Evolutionary conservation across 2,113 vertebrate species (phyloP).

Genomic region (Drymodes brunneopygia): DNA sequence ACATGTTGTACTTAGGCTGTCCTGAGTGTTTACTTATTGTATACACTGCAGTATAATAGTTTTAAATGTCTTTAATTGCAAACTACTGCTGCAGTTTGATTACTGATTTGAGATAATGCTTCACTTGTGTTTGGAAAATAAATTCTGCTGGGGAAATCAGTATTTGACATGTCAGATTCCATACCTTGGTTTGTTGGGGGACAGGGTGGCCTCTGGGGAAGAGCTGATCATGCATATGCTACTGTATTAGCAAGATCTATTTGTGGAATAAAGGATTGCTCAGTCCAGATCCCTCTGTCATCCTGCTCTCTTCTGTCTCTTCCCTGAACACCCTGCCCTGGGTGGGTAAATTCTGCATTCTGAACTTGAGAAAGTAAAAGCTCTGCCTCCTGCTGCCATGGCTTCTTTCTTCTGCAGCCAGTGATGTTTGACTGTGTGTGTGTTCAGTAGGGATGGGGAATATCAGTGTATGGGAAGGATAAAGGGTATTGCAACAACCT

Average conservation of each 20-base stretch:
- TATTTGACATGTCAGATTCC: constrained; percentile 3
- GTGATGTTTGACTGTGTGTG: neutral
- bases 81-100: neutral
- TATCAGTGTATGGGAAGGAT: neutral
- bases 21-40: neutral
- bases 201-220: neutral
- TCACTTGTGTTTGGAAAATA: neutral
- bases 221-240: neutral
- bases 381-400: neutral
- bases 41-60: neutral
- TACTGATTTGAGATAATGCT: constrained; percentile 1
- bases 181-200: neutral
- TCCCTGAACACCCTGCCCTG: neutral
- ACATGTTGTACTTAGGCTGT: neutral
- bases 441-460: neutral
- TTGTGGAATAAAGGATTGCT: neutral
- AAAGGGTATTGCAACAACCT: neutral
- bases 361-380: neutral
- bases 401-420: neutral
- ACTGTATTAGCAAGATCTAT: neutral
- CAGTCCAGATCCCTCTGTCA: neutral
- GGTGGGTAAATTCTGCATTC: neutral
- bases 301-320: neutral
- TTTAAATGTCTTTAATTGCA: neutral
- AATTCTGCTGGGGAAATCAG: neutral